phyloP scores from a whole-genome alignment of 2,113 vertebrate genomes.

The Miniopterus natalensis region DNA sequence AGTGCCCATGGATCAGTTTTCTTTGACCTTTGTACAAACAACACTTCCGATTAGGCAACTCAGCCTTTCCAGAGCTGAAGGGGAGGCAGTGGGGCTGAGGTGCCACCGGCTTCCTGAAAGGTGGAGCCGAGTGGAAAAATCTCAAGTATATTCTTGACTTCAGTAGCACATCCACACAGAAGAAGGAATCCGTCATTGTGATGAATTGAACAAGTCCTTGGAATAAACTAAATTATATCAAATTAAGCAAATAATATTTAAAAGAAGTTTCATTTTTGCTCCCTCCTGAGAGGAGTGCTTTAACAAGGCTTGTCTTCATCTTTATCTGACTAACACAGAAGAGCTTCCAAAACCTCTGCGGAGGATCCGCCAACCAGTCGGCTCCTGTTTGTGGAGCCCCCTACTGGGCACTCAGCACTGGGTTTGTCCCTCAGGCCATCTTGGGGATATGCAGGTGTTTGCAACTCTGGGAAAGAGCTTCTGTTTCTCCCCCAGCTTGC shows the following conservation, averaged over 20 bases:
- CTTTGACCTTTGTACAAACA: neutral
- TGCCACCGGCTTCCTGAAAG: neutral
- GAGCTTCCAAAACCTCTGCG: neutral
- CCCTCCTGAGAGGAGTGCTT: neutral
- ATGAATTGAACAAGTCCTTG: neutral
- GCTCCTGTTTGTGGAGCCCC: neutral
- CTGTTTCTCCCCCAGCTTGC: neutral
- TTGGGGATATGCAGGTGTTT: neutral
- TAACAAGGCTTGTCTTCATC: neutral
- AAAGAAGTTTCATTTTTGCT: neutral
- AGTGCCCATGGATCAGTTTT: neutral
- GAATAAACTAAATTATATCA: neutral
- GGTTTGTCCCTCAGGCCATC: neutral
- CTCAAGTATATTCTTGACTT: neutral
- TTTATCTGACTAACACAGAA: neutral
- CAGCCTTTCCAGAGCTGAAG: neutral
- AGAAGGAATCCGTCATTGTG: neutral
- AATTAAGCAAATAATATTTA: conserved; percentile 49
- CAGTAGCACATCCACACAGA: neutral
- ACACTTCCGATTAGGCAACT: neutral
- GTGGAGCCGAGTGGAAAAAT: neutral
- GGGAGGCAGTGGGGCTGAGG: neutral
- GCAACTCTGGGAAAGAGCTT: neutral
- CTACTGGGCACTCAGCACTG: neutral
- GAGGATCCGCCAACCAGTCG: neutral